These are phyloP conservation scores for Protula sp. DNA, from an alignment of 2,888 invertebrate species.

Conservation along the genomic window DNA sequence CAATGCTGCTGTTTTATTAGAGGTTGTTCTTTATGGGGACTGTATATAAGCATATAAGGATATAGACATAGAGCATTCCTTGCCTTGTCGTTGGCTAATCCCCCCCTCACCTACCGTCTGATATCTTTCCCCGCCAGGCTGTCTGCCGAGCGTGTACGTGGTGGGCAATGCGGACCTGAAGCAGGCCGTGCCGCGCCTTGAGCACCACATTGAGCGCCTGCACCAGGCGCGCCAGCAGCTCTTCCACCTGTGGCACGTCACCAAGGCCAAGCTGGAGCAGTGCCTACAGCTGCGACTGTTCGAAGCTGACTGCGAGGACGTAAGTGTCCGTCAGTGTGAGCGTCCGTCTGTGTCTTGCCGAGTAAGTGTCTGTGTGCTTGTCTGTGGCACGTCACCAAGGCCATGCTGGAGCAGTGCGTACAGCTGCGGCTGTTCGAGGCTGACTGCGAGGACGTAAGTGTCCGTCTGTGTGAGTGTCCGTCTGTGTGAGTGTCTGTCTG, in stretches of 20 bases:
- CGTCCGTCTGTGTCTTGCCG: constrained; percentile 24
- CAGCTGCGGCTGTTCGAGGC: constrained; percentile 53
- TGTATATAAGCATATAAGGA: too few species aligned
- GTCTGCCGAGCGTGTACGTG: neutral
- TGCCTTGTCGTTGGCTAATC: too few species aligned
- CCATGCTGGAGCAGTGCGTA: constrained; percentile 52
- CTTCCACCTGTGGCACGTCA: constrained; percentile 74
- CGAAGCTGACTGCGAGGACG: constrained; percentile 53
- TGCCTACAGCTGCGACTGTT: constrained; percentile 53
- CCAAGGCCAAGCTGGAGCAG: constrained; percentile 49
- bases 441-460: constrained; percentile 51
- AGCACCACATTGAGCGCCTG: constrained; percentile 62
- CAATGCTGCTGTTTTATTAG: too few species aligned
- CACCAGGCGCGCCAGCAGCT: constrained; percentile 75
- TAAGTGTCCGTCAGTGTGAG: too few species aligned
- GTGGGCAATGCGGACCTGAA: neutral
- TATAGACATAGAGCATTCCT: too few species aligned
- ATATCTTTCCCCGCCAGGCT: too few species aligned
- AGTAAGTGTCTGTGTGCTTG: too few species aligned
- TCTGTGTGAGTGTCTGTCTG: too few species aligned
- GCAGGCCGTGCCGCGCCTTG: constrained; percentile 20
- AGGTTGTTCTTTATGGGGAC: too few species aligned
- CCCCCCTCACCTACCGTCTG: too few species aligned
- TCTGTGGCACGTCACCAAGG: constrained; percentile 71
- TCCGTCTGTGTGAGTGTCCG: too few species aligned